phyloP scores from a whole-genome alignment of 2,888 invertebrate species.

The Metellina segmentata region DNA sequence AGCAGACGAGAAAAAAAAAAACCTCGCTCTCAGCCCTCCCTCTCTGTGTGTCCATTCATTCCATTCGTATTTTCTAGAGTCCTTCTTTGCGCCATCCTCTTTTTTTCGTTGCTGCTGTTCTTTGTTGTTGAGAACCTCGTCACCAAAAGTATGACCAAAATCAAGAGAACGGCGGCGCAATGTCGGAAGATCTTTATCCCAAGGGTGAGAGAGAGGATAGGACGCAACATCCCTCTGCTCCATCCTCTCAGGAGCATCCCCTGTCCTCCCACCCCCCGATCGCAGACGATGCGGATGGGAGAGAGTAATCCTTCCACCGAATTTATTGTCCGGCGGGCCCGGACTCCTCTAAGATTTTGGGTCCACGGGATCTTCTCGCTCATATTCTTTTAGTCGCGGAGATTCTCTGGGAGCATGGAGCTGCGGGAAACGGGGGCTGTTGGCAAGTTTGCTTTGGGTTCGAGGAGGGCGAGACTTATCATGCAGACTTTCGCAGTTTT shows the following conservation, averaged over 20 bases:
- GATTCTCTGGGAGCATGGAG: slow-evolving; percentile 8
- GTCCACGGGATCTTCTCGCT: slow-evolving; percentile 50
- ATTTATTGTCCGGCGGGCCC: slow-evolving; percentile 72
- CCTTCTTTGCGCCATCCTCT: background rate
- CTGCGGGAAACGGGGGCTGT: slow-evolving; percentile 33
- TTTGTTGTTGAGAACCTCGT: slow-evolving; percentile 62
- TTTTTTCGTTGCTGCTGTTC: slow-evolving; percentile 23
- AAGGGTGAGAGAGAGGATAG: slow-evolving; percentile 59
- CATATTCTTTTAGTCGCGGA: slow-evolving; percentile 46
- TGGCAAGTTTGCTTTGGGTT: slow-evolving; percentile 40
- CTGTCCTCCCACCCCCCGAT: background rate
- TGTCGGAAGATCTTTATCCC: slow-evolving; percentile 67
- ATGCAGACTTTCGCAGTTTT: no score
- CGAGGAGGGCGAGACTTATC: no score
- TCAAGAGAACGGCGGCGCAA: slow-evolving; percentile 64
- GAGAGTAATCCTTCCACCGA: slow-evolving; percentile 66
- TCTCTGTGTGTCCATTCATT: slow-evolving; percentile 60
- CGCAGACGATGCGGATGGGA: slow-evolving; percentile 1
- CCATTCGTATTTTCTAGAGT: slow-evolving; percentile 54
- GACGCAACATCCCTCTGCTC: slow-evolving; percentile 46
- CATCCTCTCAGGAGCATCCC: slow-evolving; percentile 43
- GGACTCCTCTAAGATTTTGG: slow-evolving; percentile 30
- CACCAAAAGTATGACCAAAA: slow-evolving; percentile 73
- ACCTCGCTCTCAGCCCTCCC: background rate
- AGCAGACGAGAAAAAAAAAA: slow-evolving; percentile 4